These are phyloP conservation scores for Parapsyche elsis DNA, from an alignment of 1,140 invertebrate genomes.

Conservation along the genomic window DNA sequence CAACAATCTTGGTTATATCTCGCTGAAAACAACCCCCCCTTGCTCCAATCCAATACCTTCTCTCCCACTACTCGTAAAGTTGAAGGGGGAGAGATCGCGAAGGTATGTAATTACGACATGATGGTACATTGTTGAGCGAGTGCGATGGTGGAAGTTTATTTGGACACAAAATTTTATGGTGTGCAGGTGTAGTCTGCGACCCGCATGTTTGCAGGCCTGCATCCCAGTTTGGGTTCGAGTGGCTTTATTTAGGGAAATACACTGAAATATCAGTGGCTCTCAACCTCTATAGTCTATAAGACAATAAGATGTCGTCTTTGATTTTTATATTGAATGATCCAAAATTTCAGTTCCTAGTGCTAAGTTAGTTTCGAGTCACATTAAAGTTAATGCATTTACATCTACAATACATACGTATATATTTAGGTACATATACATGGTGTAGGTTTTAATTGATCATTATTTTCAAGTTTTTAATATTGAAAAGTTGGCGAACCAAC, in stretches of 20 bases:
- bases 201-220: constrained; percentile 17
- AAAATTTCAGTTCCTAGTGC: too few relatives aligned
- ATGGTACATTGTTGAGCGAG: constrained; percentile 13
- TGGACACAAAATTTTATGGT: constrained; percentile 38
- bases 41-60: neutral
- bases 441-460: too few relatives aligned
- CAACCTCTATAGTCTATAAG: too few relatives aligned
- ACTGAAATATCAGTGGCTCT: too few relatives aligned
- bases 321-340: too few relatives aligned
- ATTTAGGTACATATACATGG: too few relatives aligned
- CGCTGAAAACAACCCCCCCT: neutral
- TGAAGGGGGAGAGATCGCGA: neutral
- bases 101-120: constrained; percentile 12
- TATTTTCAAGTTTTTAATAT: too few relatives aligned
- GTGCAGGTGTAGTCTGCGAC: constrained; percentile 20
- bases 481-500: neutral
- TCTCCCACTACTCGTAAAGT: neutral
- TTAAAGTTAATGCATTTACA: too few relatives aligned
- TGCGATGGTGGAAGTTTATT: constrained; percentile 3
- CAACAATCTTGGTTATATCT: constrained; percentile 17
- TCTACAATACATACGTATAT: too few relatives aligned
- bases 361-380: too few relatives aligned
- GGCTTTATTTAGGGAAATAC: neutral
- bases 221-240: constrained; percentile 12
- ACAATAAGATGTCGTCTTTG: too few relatives aligned